Base-by-base conservation (phyloP, 1,140 invertebrate species). In the Sarcophaga peregrina region DNA sequence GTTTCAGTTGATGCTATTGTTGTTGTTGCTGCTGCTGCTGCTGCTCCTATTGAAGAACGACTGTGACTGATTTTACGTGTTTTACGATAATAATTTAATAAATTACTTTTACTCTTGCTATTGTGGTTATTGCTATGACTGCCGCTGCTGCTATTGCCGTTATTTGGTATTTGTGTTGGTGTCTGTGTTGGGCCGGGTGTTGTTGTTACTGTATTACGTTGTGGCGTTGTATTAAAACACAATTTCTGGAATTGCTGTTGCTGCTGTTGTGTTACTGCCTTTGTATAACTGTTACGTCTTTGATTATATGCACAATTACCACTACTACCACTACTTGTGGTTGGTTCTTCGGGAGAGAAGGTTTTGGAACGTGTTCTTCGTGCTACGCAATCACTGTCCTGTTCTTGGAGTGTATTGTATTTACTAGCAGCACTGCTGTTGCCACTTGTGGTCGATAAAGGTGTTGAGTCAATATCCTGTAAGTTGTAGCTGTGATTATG, bases 361-460 rank as follows among this genome's bases (percentile, higher is more conserved):
- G 88, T 90, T 72, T 90, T 90, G 13, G 89, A 90, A n/a, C 89
- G 88, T 13, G 89, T 90, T 50, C 89, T 87, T 85, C 88, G 88
- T 17, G 89, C 89, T 62, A 90, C 87, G 83, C 88, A 90, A 83
- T 90, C 89, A 37, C 85, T 84, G 58, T 54, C 37, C 82, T 73
- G 50, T 47, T 47, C 68, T 45, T 47, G 48, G 50, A 52, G 62
- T 74, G 82, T 45, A 37, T 17, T 75, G 52, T 25, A 62, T 81
- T 73, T 72, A 54, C 76, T 75, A 58, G 10, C 25, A 54, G 45
- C 48, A 45, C 80, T 81, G 47, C 68, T 80, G 10, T 45, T 80
- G n/a, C 37, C 48, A 54, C 50, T 76, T 83, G 82, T 74, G 25
- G 76, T 74, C 62, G 82, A 58, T 20, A 68, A 54, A 37, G 82